Evolutionary conservation across 2,797 vertebrate genomes (phyloP).

Genomic region (Cryptoblepharus egeriae): DNA sequence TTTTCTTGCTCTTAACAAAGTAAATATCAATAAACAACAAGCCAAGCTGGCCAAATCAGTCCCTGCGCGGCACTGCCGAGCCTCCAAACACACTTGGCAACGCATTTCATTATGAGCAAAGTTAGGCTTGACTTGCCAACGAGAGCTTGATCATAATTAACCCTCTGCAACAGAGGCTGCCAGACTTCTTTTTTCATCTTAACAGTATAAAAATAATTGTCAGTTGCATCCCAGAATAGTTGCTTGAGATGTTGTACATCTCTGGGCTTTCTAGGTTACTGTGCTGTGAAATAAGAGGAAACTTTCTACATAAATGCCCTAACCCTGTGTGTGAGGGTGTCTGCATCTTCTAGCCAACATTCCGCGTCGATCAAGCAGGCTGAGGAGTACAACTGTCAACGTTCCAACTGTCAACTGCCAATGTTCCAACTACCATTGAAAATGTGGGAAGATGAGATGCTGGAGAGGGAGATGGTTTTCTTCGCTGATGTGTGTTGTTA

Average conservation of each 20-base stretch:
- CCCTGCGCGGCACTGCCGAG: background rate
- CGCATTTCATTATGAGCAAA: slow-evolving; percentile 11
- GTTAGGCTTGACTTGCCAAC: slow-evolving; percentile 16
- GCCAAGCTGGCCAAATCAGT: slow-evolving; percentile 12
- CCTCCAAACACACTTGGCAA: background rate
- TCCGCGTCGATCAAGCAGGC: too few relatives aligned
- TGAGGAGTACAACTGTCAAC: too few relatives aligned
- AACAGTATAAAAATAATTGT: background rate
- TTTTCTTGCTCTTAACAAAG: slow-evolving; percentile 36
- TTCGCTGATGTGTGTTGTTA: too few relatives aligned
- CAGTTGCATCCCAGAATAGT: background rate
- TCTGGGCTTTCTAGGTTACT: too few relatives aligned
- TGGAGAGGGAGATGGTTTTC: too few relatives aligned
- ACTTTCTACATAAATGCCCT: too few relatives aligned
- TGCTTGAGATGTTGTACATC: background rate
- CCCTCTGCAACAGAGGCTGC: background rate
- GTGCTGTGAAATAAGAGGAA: too few relatives aligned
- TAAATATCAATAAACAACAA: slow-evolving; percentile 37
- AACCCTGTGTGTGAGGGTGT: too few relatives aligned
- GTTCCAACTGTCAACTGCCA: too few relatives aligned
- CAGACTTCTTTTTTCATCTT: slow-evolving; percentile 3
- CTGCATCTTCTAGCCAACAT: too few relatives aligned
- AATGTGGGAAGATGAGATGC: too few relatives aligned
- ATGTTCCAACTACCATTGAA: too few relatives aligned
- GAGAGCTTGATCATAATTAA: slow-evolving; percentile 12